Evolutionary conservation across 30 jellyfish, hydroid and myxozoan genomes (phyloP), one percentile per base, ranked within the genome.

Genomic region (Mastigias papua): DNA sequence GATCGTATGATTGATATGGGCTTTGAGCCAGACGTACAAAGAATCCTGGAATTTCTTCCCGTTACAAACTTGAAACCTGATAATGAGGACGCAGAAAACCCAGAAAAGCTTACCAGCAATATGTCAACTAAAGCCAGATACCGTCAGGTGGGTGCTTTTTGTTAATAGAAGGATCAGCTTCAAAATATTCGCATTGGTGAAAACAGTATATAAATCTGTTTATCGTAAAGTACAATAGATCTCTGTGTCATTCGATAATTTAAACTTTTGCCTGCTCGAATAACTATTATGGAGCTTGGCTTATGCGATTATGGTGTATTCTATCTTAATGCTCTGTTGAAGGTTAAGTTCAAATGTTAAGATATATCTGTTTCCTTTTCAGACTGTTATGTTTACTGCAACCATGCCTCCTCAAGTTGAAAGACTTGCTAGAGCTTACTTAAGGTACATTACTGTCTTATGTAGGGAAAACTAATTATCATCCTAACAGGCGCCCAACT

Each of bases 1-100:
- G 99, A 96, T 81, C 92, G 99, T 19, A 96, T 96, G 99, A 96
- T 96, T 69, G 99, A 96, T 83, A 96, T 96, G 99, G 99, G 99
- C 37, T 96, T 96, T 83, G 99, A 96, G 67, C 98, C 97, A 10
- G 98, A 91, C 46, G 98, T 96, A 10, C 99, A 96, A 79, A 81
- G 93, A 42, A 91, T 96, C 26, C 65, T 96, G 51, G 99, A 96
- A 70, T 92, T 86, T 77, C 62, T 96, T 20, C 99, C 99, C 0
- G 97, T 90, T 49, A 76, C 98, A 1, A 96, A 96, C 49, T 34
- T 96, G 4, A 96, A 96, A 54, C 99, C 99, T 26, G 99, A 96
- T 69, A 96, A 96, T 7, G 99, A 96, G 7, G 99, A 96, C 27
- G 99, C 99, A 0, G 99, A 96, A 83, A 82, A 96, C 61, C 96